phyloP scores from a whole-genome alignment of 2,888 invertebrate genomes.

The Pachliopta kotzebuea region DNA sequence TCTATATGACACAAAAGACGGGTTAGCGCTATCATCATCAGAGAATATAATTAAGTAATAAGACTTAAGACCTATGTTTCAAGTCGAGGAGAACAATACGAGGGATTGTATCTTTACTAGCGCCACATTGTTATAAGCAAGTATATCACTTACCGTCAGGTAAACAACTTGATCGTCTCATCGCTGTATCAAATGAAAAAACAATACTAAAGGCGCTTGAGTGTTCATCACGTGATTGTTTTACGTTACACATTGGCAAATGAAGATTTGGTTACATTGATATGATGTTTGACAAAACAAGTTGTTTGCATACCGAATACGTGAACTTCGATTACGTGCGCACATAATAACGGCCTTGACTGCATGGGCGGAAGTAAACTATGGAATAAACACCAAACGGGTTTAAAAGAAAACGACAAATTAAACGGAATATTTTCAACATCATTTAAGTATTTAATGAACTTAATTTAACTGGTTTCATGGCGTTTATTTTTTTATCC shows the following conservation, averaged over 20 bases:
- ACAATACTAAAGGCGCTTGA: background rate
- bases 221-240: background rate
- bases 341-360: slow-evolving; percentile 7
- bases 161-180: background rate
- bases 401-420: slow-evolving; percentile 2
- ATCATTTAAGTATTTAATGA: background rate
- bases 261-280: background rate
- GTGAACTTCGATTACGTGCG: background rate
- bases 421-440: background rate
- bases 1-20: too few species aligned
- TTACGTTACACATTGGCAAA: background rate
- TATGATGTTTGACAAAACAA: slow-evolving; percentile 4
- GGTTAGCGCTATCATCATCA: too few species aligned
- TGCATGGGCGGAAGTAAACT: background rate
- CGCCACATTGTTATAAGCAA: too few species aligned
- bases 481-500: too few species aligned
- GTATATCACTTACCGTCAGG: too few species aligned
- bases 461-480: background rate
- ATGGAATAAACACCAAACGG: slow-evolving; percentile 1
- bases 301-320: background rate
- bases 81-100: too few species aligned
- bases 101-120: too few species aligned
- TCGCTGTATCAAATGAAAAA: background rate
- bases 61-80: too few species aligned
- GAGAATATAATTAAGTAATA: too few species aligned